These are phyloP conservation scores for Brachynemurus nebulosus DNA, from an alignment of 2,888 invertebrate genomes.

Conservation along the genomic window DNA sequence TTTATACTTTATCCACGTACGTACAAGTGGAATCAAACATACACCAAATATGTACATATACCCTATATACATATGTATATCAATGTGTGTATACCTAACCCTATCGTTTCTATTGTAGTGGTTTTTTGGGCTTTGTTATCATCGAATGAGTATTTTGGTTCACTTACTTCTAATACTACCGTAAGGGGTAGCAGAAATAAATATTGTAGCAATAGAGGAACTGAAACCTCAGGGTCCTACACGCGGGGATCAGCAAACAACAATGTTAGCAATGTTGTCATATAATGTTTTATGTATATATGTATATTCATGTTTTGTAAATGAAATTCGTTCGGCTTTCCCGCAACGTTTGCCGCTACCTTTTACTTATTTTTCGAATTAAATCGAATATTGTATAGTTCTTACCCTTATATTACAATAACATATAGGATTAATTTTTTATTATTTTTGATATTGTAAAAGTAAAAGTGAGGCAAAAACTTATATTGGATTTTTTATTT, in stretches of 20 bases:
- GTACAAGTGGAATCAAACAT: too few relatives aligned
- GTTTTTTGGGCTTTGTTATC: slow-evolving; percentile 10
- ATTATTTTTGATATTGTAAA: neutral
- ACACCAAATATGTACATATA: too few relatives aligned
- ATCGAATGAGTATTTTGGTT: slow-evolving; percentile 4
- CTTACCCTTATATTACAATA: too few relatives aligned
- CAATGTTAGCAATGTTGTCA: slow-evolving; percentile 4
- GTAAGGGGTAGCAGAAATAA: neutral
- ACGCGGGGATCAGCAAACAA: slow-evolving; percentile 7
- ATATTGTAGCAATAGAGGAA: neutral
- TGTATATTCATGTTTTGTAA: too few relatives aligned
- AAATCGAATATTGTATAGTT: too few relatives aligned
- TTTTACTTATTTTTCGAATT: too few relatives aligned
- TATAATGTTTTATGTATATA: too few relatives aligned
- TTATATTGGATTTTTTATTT: slow-evolving; percentile 4
- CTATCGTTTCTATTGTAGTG: slow-evolving; percentile 10
- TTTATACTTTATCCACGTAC: neutral
- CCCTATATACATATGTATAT: neutral
- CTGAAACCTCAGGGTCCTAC: slow-evolving; percentile 7
- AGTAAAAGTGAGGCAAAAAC: neutral
- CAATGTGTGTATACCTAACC: slow-evolving; percentile 4
- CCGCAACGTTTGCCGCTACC: too few relatives aligned
- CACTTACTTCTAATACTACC: too few relatives aligned
- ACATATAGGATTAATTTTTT: too few relatives aligned
- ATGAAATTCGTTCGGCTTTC: too few relatives aligned